Base-by-base conservation (phyloP, 2,888 invertebrate genomes). In the Linnaemya vulpina region DNA sequence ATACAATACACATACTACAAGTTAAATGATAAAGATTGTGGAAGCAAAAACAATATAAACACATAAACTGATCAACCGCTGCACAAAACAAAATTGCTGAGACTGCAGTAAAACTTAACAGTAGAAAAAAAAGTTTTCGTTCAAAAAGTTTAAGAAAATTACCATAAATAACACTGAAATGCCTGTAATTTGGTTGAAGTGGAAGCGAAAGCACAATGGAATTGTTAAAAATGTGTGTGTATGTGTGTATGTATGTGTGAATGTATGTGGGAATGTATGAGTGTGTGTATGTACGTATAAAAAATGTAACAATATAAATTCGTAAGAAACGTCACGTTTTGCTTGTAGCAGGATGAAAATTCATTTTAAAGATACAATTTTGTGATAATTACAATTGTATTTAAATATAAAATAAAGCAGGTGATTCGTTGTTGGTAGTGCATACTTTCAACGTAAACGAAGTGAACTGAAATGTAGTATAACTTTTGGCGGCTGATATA, bases 31-130 rank as follows among this genome's bases (percentile, higher is more conserved):
- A 60, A 49, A 73, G 15, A 46, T 1, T 30, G 22, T 10, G 25
- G 25, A 51, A 25, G 11, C 10, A 67, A 67, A 46, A 8, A 73
- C 22, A n/a, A 58, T 55, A 46, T 11, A 71, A 71, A 58, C 71
- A 65, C 49, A 65, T 73, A 53, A 35, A 25, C 11, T 10, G 35
- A 30, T 30, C 58, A 62, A 25, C 25, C 49, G 38, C 13, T 38
- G 46, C 4, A 76, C 35, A 67, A 55, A 62, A 40, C 49, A 5
- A 40, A 80, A 74, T 25, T 43, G 70, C 75, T 63, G 63, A 70
- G n/a, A 76, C 43, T 82, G 70, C 81, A 55, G 63, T 58, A 55
- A 55, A 76, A 63, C 55, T 70, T 55, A 8, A 58, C 63, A 82
- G 25, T 67, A 74, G 30, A 80, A n/a, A 71, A n/a, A 11, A 38